Conservation (phyloP, 2,888 invertebrate species). For the Habroteleia sp. region DNA sequence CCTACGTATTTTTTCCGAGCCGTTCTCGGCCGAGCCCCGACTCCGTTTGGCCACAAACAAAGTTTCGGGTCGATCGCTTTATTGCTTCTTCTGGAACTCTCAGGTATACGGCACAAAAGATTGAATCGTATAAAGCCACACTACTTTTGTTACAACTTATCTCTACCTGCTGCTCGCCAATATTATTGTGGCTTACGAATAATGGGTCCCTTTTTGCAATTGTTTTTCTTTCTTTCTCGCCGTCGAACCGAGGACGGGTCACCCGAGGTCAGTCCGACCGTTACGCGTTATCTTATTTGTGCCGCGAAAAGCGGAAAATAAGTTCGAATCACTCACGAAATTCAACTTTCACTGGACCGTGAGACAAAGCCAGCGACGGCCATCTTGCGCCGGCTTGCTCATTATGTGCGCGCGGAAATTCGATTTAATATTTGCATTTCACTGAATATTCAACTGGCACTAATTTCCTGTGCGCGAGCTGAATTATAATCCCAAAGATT, state of each 20-base stretch:
- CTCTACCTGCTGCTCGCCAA: conserved; percentile 61
- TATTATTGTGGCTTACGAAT: conserved; percentile 37
- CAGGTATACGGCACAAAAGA: conserved; percentile 62
- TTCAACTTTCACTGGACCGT: conserved; percentile 32
- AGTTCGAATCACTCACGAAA: too few species aligned
- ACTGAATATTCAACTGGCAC: conserved; percentile 33
- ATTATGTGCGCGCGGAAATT: conserved; percentile 28
- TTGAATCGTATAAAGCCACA: conserved; percentile 68
- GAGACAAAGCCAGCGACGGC: conserved; percentile 15
- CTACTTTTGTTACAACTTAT: conserved; percentile 67
- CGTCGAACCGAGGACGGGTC: conserved; percentile 4
- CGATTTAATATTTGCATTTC: conserved; percentile 40
- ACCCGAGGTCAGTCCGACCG: conserved; percentile 24
- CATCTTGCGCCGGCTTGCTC: conserved; percentile 13
- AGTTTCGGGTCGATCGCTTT: conserved; percentile 54
- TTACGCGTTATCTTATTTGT: too few species aligned
- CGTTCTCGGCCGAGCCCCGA: background rate
- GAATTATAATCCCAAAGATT: conserved; percentile 39
- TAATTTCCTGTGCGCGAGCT: conserved; percentile 27
- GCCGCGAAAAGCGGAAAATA: too few species aligned
- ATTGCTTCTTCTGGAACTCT: conserved; percentile 39
- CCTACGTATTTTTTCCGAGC: conserved; percentile 61
- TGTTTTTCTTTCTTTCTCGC: conserved; percentile 28
- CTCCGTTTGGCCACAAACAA: conserved; percentile 33
- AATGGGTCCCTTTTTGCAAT: conserved; percentile 65